Conservation (phyloP, 1,140 invertebrate species). For the Brachionus rotundiformis region DNA sequence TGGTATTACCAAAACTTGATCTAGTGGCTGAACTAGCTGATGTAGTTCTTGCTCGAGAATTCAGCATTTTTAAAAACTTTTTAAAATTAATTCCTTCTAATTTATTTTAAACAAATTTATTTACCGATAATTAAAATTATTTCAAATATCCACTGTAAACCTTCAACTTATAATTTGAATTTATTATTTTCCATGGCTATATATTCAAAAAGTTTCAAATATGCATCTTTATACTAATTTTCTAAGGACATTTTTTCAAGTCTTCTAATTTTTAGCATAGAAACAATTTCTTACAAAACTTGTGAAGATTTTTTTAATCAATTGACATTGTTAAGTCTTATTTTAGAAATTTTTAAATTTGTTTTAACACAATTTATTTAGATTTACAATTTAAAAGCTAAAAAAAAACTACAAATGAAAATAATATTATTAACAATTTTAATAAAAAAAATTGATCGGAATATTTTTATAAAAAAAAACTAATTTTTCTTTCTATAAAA, state of each 20-base stretch:
- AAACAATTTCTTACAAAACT: neutral
- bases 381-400: neutral
- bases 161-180: slow-evolving; percentile 18
- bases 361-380: neutral
- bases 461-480: neutral
- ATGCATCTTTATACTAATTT: neutral
- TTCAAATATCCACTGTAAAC: neutral
- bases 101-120: neutral
- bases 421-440: neutral
- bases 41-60: slow-evolving; percentile 5
- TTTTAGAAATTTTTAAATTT: neutral
- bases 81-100: neutral
- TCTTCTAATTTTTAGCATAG: neutral
- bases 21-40: slow-evolving; percentile 5
- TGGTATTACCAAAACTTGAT: neutral
- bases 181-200: slow-evolving; percentile 49
- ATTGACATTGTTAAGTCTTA: too few relatives aligned
- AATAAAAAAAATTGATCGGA: slow-evolving; percentile 10
- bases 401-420: slow-evolving; percentile 1
- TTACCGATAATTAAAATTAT: neutral
- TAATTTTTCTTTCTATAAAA: neutral
- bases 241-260: slow-evolving; percentile 12
- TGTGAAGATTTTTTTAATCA: too few relatives aligned
- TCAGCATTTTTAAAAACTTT: neutral
- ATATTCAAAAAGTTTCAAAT: neutral